phyloP scores from a whole-genome alignment of 1,140 invertebrate genomes.

The Lepidurus packardi region DNA sequence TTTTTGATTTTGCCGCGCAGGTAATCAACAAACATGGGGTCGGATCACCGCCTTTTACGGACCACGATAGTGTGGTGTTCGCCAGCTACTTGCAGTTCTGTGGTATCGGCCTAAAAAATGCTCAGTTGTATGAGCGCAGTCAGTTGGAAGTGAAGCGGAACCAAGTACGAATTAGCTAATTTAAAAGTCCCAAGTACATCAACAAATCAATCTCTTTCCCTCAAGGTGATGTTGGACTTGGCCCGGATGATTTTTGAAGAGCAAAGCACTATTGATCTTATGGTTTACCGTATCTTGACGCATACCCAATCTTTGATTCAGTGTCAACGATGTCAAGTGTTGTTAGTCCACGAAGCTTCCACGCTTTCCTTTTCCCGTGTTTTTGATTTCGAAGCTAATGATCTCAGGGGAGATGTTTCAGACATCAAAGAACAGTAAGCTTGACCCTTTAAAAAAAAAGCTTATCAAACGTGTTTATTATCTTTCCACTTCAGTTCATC shows the following conservation, averaged over 20 bases:
- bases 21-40: slow-evolving; percentile 87
- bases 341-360: slow-evolving; percentile 79
- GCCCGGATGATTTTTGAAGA: slow-evolving; percentile 95
- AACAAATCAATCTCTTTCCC: slow-evolving; percentile 32
- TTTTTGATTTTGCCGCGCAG: slow-evolving; percentile 47
- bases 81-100: slow-evolving; percentile 90
- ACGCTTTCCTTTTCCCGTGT: slow-evolving; percentile 83
- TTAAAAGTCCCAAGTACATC: slow-evolving; percentile 1
- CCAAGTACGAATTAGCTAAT: slow-evolving; percentile 55
- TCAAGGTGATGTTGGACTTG: slow-evolving; percentile 78
- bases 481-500: slow-evolving; percentile 51
- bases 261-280: slow-evolving; percentile 90
- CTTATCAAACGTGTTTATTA: not conserved
- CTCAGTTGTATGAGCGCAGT: slow-evolving; percentile 87
- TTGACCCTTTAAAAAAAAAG: not conserved
- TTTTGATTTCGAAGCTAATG: slow-evolving; percentile 82
- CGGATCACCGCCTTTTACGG: slow-evolving; percentile 63
- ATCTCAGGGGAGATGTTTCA: slow-evolving; percentile 65
- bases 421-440: slow-evolving; percentile 64
- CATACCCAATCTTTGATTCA: slow-evolving; percentile 91
- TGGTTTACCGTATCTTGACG: slow-evolving; percentile 87
- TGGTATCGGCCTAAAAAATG: slow-evolving; percentile 88
- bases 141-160: slow-evolving; percentile 90
- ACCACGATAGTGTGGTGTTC: slow-evolving; percentile 86
- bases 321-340: slow-evolving; percentile 84